phyloP scores from a whole-genome alignment of 2,888 invertebrate species.

The Phortica okadai region DNA sequence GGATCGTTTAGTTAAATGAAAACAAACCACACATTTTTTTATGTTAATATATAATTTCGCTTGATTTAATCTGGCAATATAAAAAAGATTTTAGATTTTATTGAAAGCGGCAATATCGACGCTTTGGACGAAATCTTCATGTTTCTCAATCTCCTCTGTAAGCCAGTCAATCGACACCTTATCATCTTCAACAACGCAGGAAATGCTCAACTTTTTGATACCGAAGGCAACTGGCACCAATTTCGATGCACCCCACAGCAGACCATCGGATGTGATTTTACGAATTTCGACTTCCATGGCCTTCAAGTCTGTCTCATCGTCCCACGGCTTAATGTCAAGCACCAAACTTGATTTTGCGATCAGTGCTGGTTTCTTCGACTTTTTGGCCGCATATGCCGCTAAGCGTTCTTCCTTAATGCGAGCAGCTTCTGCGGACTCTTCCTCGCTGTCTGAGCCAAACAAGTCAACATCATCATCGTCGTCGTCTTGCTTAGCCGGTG shows the following conservation, averaged over 20 bases:
- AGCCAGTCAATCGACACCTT: constrained; percentile 93
- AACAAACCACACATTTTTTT: too few relatives aligned
- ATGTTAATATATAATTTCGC: background rate
- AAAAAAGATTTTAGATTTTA: constrained; percentile 82
- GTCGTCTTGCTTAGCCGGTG: constrained; percentile 74
- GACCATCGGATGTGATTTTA: constrained; percentile 87
- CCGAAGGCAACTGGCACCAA: constrained; percentile 94
- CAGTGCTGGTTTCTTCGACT: constrained; percentile 91
- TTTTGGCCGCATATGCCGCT: constrained; percentile 93
- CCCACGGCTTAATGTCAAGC: constrained; percentile 94
- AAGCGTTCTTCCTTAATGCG: constrained; percentile 89
- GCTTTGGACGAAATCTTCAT: constrained; percentile 92
- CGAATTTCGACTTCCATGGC: constrained; percentile 89
- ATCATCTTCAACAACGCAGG: constrained; percentile 96
- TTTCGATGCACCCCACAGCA: constrained; percentile 96
- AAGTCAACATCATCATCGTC: constrained; percentile 88
- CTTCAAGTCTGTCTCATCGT: constrained; percentile 94
- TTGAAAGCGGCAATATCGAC: constrained; percentile 97
- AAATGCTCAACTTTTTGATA: constrained; percentile 93
- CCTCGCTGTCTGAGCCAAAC: constrained; percentile 88
- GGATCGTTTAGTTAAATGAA: too few relatives aligned
- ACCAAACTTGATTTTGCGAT: constrained; percentile 97
- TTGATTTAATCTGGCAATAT: background rate
- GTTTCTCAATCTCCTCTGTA: constrained; percentile 89
- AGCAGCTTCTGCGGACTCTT: constrained; percentile 85